These are phyloP conservation scores for Thamnaconus septentrionalis DNA, from an alignment of 2,113 vertebrate species.

Conservation along the genomic window DNA sequence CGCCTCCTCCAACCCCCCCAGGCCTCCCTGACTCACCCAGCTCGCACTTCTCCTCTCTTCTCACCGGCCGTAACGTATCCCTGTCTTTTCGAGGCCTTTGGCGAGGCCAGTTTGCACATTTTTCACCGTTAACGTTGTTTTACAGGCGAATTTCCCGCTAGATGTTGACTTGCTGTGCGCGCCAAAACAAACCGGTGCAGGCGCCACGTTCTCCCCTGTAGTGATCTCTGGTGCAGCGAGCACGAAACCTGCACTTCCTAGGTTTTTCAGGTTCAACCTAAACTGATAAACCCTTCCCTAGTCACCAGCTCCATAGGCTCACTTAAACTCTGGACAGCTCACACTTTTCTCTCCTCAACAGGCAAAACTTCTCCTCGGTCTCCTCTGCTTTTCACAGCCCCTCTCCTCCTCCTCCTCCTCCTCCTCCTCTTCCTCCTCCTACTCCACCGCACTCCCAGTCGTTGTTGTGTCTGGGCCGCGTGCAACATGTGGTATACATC, in stretches of 20 bases:
- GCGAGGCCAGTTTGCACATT: no score
- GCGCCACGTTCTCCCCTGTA: no score
- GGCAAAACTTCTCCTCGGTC: constrained; percentile 41
- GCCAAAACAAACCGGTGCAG: no score
- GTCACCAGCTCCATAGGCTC: neutral
- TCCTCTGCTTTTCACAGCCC: neutral
- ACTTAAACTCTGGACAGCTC: constrained; percentile 25
- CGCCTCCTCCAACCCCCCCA: constrained; percentile 11
- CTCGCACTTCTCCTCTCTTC: constrained; percentile 34
- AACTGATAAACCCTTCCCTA: no score
- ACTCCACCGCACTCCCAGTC: constrained; percentile 51
- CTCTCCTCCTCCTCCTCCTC: neutral
- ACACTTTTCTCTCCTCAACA: constrained; percentile 41
- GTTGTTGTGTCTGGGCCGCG: constrained; percentile 69
- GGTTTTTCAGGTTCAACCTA: no score
- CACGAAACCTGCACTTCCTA: no score
- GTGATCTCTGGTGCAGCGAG: no score
- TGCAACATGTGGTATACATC: constrained; percentile 68
- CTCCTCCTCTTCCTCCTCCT: constrained; percentile 30
- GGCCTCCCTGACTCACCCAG: constrained; percentile 12
- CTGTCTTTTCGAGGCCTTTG: neutral
- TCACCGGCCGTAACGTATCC: constrained; percentile 48
- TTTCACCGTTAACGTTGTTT: no score
- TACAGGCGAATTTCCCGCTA: no score
- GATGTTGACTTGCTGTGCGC: no score